phyloP scores from a whole-genome alignment of 2,797 vertebrate species.

The Furcifer pardalis region DNA sequence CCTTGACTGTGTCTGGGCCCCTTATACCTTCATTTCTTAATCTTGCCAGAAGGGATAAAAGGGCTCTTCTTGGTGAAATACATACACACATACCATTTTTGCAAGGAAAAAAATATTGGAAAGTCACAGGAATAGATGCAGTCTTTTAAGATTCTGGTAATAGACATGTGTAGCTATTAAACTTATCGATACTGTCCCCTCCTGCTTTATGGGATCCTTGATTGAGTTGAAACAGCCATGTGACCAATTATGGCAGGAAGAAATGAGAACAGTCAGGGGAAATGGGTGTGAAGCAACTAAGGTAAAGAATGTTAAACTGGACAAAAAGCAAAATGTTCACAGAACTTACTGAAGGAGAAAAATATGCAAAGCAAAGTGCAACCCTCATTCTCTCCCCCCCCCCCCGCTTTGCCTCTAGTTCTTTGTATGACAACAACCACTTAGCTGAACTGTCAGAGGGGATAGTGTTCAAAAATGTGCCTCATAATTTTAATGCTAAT shows the following conservation, averaged over 20 bases:
- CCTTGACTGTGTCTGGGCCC: too few relatives aligned
- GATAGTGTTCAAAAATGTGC: slow-evolving; percentile 54
- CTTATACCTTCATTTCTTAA: too few relatives aligned
- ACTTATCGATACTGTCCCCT: too few relatives aligned
- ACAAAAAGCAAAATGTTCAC: not conserved
- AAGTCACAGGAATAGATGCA: too few relatives aligned
- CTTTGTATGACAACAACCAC: slow-evolving; percentile 52
- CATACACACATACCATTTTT: too few relatives aligned
- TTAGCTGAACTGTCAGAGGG: slow-evolving; percentile 54
- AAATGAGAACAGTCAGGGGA: not conserved
- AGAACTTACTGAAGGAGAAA: not conserved
- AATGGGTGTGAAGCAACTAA: not conserved
- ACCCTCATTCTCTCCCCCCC: slow-evolving; percentile 52
- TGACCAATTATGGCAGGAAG: not conserved
- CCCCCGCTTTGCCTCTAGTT: slow-evolving; percentile 36
- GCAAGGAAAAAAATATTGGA: too few relatives aligned
- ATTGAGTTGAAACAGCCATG: not conserved
- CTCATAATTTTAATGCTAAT: not conserved
- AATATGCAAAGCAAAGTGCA: not conserved
- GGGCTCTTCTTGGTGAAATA: too few relatives aligned
- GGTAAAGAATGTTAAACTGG: not conserved
- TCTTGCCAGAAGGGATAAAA: too few relatives aligned
- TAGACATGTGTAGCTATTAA: too few relatives aligned
- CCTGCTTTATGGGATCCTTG: not conserved
- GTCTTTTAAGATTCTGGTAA: too few relatives aligned